Percentiles rank a stretch among this genome's conserved stretches.
Conservation (phyloP, 2,888 invertebrate species). For the Pammene aurita region DNA sequence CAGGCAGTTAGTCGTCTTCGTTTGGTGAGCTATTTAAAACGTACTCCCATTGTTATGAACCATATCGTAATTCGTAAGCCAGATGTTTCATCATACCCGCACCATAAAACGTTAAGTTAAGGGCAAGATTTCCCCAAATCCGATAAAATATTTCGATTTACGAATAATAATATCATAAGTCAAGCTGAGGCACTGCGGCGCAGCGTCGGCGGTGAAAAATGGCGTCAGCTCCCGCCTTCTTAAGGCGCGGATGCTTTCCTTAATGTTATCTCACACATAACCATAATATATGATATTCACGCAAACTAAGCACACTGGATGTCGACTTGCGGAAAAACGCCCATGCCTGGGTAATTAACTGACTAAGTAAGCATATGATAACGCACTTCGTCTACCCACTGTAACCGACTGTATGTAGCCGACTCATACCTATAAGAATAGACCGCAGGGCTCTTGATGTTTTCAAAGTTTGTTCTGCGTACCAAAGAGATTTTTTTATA, state of each 20-base stretch:
- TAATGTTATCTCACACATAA: neutral
- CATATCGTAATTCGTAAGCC: neutral
- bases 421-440: no score
- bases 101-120: slow-evolving; percentile 24
- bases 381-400: no score
- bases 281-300: neutral
- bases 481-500: no score
- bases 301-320: no score
- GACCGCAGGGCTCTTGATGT: no score
- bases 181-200: slow-evolving; percentile 42
- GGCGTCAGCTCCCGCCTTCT: slow-evolving; percentile 44
- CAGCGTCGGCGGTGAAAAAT: slow-evolving; percentile 47
- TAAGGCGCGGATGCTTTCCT: neutral
- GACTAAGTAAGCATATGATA: no score
- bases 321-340: neutral
- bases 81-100: slow-evolving; percentile 8
- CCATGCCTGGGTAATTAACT: neutral
- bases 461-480: no score
- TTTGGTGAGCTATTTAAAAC: no score
- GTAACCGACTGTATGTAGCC: no score
- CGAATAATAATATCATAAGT: slow-evolving; percentile 41
- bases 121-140: slow-evolving; percentile 21
- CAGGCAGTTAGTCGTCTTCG: no score
- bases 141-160: slow-evolving; percentile 40
- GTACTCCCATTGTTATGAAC: no score